phyloP scores from a whole-genome alignment of 2,797 vertebrate species.

The Threskiornis aethiopicus region DNA sequence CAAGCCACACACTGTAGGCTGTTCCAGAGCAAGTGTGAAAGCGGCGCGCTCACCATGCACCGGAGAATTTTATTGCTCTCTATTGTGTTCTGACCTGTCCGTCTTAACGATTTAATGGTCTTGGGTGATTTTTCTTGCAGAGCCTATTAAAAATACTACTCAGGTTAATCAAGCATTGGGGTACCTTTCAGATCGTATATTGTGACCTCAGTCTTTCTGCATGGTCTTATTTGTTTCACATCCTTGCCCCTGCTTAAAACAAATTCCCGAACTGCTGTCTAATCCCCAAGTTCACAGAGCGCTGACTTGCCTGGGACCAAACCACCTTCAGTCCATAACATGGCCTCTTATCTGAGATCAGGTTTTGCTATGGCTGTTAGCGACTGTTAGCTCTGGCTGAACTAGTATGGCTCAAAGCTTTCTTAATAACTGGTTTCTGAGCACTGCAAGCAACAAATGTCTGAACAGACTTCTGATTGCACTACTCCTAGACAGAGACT shows the following conservation, averaged over 20 bases:
- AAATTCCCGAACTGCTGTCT: not conserved
- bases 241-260: not conserved
- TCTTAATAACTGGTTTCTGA: not conserved
- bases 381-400: not conserved
- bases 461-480: not conserved
- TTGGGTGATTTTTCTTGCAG: not conserved
- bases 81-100: not conserved
- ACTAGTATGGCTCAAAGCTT: not conserved
- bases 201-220: not conserved
- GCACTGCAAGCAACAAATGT: not conserved
- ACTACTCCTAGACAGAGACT: not conserved
- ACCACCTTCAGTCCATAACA: not conserved
- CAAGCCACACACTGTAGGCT: not conserved
- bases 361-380: not conserved
- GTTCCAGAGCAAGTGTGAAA: not conserved
- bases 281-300: not conserved
- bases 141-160: not conserved
- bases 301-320: not conserved
- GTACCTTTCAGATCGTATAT: not conserved
- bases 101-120: not conserved
- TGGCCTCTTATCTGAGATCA: not conserved
- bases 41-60: not conserved
- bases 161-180: not conserved
- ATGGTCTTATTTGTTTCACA: not conserved
- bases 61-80: not conserved